A percentile compares a stretch with the other conserved stretches of the same genome.
These are phyloP conservation scores for Spicauda simplicius DNA, from an alignment of 2,888 invertebrate genomes.

Conservation along the genomic window DNA sequence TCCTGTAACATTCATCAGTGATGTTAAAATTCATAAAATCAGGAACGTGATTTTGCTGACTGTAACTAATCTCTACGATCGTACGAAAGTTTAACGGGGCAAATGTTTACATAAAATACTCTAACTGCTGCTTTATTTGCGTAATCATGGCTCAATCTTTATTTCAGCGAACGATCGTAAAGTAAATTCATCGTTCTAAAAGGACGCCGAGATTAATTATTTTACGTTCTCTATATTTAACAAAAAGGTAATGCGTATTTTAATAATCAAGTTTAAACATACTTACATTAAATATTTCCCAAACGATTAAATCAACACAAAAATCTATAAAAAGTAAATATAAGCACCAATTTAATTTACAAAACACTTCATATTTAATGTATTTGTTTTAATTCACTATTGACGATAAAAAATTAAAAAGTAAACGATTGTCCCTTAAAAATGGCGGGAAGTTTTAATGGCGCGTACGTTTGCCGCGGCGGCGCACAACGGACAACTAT, in stretches of 20 bases:
- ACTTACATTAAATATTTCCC: neutral
- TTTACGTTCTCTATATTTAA: neutral
- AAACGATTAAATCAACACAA: neutral
- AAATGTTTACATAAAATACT: neutral
- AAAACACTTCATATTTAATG: neutral
- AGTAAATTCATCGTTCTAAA: constrained; percentile 1
- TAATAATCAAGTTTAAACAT: too few species aligned
- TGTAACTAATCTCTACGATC: too few species aligned
- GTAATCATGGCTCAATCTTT: constrained; percentile 5
- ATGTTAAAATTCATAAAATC: too few species aligned
- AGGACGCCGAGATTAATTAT: neutral
- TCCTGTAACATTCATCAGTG: too few species aligned
- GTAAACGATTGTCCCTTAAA: constrained; percentile 32
- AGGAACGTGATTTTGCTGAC: too few species aligned
- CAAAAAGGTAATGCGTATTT: too few species aligned
- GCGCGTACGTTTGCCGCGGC: constrained; percentile 61
- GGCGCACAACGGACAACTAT: constrained; percentile 60
- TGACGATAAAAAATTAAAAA: neutral
- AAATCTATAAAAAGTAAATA: neutral
- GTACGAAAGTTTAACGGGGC: neutral
- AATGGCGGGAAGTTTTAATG: constrained; percentile 54
- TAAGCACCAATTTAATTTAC: neutral
- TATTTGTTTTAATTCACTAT: neutral
- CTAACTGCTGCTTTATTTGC: neutral
- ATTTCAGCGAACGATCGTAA: neutral